These are phyloP conservation scores for Nicator chloris DNA, from an alignment of 2,113 vertebrate genomes.

Conservation along the genomic window DNA sequence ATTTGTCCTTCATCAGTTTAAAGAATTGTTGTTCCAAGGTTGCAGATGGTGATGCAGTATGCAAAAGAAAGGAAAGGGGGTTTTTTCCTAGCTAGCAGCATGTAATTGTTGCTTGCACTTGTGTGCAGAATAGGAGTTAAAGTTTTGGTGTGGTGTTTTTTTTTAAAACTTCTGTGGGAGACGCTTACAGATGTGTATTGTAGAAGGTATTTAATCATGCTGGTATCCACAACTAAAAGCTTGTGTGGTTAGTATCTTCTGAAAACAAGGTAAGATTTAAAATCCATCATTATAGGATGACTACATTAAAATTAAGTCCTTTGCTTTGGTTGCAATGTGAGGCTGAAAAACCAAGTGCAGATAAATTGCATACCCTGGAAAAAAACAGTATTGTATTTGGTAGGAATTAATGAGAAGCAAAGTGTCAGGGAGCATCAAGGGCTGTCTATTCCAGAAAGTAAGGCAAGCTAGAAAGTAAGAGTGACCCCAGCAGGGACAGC, in stretches of 20 bases:
- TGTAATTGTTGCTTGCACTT: background rate
- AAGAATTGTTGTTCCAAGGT: background rate
- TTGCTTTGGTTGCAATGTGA: background rate
- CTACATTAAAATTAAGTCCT: background rate
- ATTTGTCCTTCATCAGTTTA: background rate
- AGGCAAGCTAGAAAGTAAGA: background rate
- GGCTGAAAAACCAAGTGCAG: background rate
- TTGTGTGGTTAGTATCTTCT: background rate
- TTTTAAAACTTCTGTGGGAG: background rate
- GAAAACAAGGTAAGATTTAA: background rate
- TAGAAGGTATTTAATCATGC: background rate
- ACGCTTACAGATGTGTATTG: background rate
- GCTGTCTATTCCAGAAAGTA: background rate
- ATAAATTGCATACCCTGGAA: background rate
- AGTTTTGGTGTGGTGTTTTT: background rate
- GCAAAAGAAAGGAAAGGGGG: background rate
- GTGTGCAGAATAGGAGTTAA: background rate
- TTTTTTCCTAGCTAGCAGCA: background rate
- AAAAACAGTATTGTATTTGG: background rate
- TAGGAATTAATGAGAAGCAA: background rate
- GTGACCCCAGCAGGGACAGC: background rate
- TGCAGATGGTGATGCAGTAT: background rate
- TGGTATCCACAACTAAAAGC: background rate
- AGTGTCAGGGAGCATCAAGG: background rate
- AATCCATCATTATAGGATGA: background rate